phyloP scores from a whole-genome alignment of 2,888 invertebrate genomes.

The Caenorhabditis virilis region DNA sequence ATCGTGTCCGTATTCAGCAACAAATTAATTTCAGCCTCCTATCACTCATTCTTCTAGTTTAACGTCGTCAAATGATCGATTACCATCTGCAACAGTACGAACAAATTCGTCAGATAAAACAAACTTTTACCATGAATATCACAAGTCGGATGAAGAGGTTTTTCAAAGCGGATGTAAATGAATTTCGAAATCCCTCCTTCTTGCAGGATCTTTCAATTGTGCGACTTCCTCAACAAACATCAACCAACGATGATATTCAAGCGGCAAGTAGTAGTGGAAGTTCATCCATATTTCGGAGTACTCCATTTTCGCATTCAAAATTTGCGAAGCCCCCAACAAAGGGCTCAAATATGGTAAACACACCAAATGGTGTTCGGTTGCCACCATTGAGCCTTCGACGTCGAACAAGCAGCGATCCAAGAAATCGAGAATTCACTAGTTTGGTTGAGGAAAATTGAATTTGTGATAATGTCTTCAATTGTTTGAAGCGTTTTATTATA shows the following conservation, averaged over 20 bases:
- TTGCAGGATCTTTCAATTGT: constrained; percentile 2
- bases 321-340: constrained; percentile 1
- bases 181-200: no score
- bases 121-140: neutral
- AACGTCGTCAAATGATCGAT: neutral
- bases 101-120: neutral
- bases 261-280: neutral
- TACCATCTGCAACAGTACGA: neutral
- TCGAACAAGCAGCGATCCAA: constrained; percentile 33
- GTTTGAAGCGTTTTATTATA: neutral
- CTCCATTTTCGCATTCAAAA: constrained; percentile 8
- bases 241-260: neutral
- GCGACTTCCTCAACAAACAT: constrained; percentile 20
- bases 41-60: neutral
- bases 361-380: constrained; percentile 26
- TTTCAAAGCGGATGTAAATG: no score
- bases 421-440: constrained; percentile 23
- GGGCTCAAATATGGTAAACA: neutral
- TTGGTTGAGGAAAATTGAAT: constrained; percentile 11
- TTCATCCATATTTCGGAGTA: neutral
- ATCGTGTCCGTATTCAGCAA: constrained; percentile 4
- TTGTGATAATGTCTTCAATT: no score
- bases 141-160: constrained; percentile 1
- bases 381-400: constrained; percentile 40
- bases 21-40: constrained; percentile 9